phyloP scores from a whole-genome alignment of 2,113 vertebrate species.

The Xenopus laevis region DNA sequence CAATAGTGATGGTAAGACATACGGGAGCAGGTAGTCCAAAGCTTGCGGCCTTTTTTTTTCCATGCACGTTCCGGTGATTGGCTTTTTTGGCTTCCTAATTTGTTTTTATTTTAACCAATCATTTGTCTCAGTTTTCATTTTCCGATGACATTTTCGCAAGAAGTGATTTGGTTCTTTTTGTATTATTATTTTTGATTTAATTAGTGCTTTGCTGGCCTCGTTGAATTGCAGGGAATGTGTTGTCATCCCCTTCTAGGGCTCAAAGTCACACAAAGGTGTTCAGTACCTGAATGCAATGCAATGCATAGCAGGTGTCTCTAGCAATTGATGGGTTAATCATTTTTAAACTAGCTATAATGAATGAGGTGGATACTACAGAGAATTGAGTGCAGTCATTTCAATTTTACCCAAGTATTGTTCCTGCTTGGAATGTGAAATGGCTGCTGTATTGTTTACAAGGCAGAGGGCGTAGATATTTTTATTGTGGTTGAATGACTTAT shows the following conservation, averaged over 20 bases:
- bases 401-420: no score
- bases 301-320: background rate
- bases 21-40: slow-evolving; percentile 64
- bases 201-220: slow-evolving; percentile 49
- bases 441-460: no score
- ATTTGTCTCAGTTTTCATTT: slow-evolving; percentile 42
- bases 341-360: no score
- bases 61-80: slow-evolving; percentile 67
- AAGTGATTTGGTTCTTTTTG: background rate
- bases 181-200: slow-evolving; percentile 19
- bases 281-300: slow-evolving; percentile 3
- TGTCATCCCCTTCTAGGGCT: background rate
- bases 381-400: no score
- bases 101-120: slow-evolving; percentile 44
- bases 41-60: slow-evolving; percentile 61
- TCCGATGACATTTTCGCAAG: slow-evolving; percentile 14
- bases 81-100: slow-evolving; percentile 50
- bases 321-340: slow-evolving; percentile 7
- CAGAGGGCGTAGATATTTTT: no score
- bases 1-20: slow-evolving; percentile 75
- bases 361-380: no score
- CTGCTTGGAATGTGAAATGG: no score
- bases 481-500: no score
- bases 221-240: slow-evolving; percentile 46
- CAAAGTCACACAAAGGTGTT: background rate